Conservation (phyloP, 2,113 vertebrate species). For the Scopus umbretta region DNA sequence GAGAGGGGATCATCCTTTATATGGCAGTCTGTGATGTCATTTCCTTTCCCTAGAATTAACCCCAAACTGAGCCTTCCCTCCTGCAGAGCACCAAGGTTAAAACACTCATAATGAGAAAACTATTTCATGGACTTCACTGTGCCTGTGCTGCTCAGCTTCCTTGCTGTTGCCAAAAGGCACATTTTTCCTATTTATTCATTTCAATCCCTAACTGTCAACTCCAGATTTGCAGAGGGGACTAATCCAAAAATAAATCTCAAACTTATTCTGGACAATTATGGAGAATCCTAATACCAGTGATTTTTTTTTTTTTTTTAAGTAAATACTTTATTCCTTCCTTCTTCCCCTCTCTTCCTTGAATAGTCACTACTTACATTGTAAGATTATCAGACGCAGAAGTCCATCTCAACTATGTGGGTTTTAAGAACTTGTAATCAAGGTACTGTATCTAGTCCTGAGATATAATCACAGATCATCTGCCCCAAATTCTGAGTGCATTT, state of each 20-base stretch:
- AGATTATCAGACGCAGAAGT: background rate
- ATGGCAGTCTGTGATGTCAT: background rate
- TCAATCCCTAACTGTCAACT: background rate
- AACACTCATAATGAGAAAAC: background rate
- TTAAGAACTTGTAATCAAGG: background rate
- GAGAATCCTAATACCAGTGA: background rate
- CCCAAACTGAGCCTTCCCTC: background rate
- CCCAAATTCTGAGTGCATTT: background rate
- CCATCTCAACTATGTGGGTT: background rate
- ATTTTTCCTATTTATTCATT: background rate
- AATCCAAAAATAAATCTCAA: background rate
- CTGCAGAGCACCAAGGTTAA: background rate
- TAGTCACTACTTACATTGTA: background rate
- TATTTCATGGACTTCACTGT: background rate
- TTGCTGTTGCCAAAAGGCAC: background rate
- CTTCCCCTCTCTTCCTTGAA: background rate
- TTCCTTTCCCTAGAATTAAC: background rate
- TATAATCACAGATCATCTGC: background rate
- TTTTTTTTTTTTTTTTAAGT: background rate
- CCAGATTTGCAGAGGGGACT: background rate
- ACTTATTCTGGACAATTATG: background rate
- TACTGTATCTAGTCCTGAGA: background rate
- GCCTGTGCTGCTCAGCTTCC: background rate
- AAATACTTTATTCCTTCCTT: background rate
- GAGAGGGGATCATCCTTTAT: background rate